These are phyloP conservation scores for Poecilia latipinna DNA, from an alignment of 2,113 vertebrate genomes.

Conservation along the genomic window DNA sequence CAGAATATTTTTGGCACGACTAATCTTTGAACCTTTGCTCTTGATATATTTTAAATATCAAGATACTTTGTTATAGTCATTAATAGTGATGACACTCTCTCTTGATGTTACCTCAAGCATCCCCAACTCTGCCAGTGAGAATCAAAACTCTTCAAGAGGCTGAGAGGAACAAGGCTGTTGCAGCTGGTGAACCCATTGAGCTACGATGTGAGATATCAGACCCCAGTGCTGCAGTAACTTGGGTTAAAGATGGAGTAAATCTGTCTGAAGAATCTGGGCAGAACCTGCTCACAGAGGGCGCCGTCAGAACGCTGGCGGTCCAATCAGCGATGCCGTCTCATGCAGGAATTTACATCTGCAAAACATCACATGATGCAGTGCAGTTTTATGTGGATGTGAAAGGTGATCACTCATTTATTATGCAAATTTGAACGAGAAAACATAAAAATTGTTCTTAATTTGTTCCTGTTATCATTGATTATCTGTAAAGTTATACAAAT, in stretches of 20 bases:
- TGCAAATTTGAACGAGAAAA: neutral
- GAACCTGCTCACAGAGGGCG: constrained; percentile 61
- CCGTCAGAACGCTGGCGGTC: constrained; percentile 60
- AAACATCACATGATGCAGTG: constrained; percentile 69
- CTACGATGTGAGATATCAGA: constrained; percentile 71
- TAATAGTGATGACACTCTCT: constrained; percentile 75
- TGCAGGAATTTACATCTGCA: constrained; percentile 72
- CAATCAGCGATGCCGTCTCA: constrained; percentile 63
- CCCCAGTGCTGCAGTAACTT: constrained; percentile 62
- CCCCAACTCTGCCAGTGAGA: constrained; percentile 76
- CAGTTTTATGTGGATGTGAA: constrained; percentile 79
- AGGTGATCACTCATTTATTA: constrained; percentile 71
- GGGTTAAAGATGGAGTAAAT: constrained; percentile 69
- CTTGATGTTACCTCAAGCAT: constrained; percentile 76
- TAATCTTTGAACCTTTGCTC: constrained; percentile 60
- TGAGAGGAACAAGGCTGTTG: constrained; percentile 69
- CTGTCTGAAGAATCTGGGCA: constrained; percentile 58
- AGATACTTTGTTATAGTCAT: constrained; percentile 35
- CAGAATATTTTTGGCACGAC: constrained; percentile 60
- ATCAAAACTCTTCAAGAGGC: constrained; percentile 66
- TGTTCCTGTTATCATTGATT: too few relatives aligned
- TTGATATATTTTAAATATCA: constrained; percentile 32
- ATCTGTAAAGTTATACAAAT: too few relatives aligned
- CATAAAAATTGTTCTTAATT: too few relatives aligned
- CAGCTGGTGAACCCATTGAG: constrained; percentile 64